Conservation (phyloP, 1,140 invertebrate genomes). For the Drosophila baimaii region DNA sequence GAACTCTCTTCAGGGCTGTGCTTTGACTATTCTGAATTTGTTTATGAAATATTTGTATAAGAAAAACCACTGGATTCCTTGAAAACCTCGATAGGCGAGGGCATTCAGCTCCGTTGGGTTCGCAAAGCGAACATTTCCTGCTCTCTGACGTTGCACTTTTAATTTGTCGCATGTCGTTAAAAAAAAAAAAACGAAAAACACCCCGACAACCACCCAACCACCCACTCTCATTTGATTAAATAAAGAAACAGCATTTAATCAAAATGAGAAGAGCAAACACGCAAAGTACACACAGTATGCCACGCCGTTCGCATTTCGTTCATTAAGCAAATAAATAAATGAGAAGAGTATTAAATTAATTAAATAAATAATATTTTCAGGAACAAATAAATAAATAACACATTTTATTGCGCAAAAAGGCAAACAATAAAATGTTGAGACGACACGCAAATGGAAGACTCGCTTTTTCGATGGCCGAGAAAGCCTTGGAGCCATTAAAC, state of each 20-base stretch:
- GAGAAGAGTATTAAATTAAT: conserved; percentile 68
- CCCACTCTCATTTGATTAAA: conserved; percentile 76
- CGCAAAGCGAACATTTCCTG: conserved; percentile 20
- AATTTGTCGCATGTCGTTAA: conserved; percentile 58
- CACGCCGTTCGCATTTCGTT: conserved; percentile 42
- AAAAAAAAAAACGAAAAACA: conserved; percentile 11
- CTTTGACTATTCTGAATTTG: background rate
- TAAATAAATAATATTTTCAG: conserved; percentile 66
- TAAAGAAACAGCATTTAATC: conserved; percentile 77
- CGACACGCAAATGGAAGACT: conserved; percentile 58
- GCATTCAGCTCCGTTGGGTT: conserved; percentile 27
- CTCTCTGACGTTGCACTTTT: conserved; percentile 50
- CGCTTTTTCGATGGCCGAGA: conserved; percentile 37
- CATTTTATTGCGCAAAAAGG: conserved; percentile 67
- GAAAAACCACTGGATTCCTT: background rate
- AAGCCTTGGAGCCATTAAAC: conserved; percentile 2
- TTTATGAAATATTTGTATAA: too few species aligned
- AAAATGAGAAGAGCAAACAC: conserved; percentile 67
- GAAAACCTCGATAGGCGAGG: conserved; percentile 12
- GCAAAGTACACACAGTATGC: conserved; percentile 23
- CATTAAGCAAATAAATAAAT: conserved; percentile 63
- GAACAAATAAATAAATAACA: conserved; percentile 73
- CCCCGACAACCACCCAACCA: conserved; percentile 6
- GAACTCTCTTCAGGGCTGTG: background rate
- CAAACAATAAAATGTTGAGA: conserved; percentile 32